These are phyloP conservation scores for Eidolon helvum DNA, from an alignment of 2,113 vertebrate species.

Conservation along the genomic window DNA sequence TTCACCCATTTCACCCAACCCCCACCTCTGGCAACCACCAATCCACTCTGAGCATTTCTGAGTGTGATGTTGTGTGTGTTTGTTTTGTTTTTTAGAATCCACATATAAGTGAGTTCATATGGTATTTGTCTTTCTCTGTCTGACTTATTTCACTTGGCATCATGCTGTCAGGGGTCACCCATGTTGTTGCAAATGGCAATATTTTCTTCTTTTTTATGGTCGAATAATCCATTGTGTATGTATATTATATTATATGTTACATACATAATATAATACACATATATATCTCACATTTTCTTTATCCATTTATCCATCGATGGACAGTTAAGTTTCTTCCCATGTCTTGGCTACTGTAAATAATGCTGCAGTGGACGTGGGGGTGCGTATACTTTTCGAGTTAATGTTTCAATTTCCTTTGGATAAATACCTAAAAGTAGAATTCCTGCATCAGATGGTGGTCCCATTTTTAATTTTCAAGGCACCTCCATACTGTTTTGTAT, in stretches of 20 bases:
- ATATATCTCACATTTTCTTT: too few relatives aligned
- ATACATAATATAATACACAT: too few relatives aligned
- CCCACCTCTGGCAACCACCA: not conserved
- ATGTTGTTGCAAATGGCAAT: not conserved
- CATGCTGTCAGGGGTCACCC: not conserved
- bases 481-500: not conserved
- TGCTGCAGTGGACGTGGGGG: not conserved
- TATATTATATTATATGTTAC: not conserved
- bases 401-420: not conserved
- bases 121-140: not conserved
- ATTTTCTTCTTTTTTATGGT: not conserved
- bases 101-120: not conserved
- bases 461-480: not conserved
- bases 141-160: not conserved
- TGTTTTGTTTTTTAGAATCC: not conserved
- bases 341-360: not conserved
- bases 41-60: not conserved
- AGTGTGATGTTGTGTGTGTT: too few relatives aligned
- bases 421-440: not conserved
- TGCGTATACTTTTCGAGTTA: not conserved
- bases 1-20: too few relatives aligned
- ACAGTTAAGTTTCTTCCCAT: not conserved
- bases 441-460: not conserved
- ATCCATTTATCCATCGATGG: not conserved
- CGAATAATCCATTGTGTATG: not conserved